Percentiles rank a stretch among this genome's conserved stretches.
Evolutionary conservation across 2,797 vertebrate species (phyloP).

Genomic region (Naso thynnoides): DNA sequence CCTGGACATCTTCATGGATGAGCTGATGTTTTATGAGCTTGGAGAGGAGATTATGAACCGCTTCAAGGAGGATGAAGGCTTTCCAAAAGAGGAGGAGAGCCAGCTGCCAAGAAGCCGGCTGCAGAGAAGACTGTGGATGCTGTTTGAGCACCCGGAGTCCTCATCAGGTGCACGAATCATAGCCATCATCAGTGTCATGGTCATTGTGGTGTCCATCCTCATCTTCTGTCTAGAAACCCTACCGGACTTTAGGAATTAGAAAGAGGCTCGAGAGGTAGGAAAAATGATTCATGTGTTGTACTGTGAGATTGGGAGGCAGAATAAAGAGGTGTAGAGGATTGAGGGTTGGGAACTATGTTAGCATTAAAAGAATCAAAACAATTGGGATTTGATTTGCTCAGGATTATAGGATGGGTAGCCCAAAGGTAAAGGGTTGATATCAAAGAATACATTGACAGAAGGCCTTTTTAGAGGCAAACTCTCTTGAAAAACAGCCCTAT

Average conservation of each 20-base stretch:
- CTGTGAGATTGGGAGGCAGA: not conserved
- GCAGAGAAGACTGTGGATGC: conserved; percentile 87
- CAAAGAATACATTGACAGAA: not conserved
- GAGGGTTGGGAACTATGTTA: too few species aligned
- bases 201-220: conserved; percentile 93
- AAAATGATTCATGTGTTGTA: not conserved
- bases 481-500: not conserved
- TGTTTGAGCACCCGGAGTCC: conserved; percentile 93
- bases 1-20: conserved; percentile 92
- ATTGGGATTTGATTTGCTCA: too few species aligned
- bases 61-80: conserved; percentile 92
- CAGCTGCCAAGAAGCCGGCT: conserved; percentile 84
- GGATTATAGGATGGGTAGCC: not conserved
- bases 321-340: not conserved
- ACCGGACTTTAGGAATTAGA: conserved; percentile 89
- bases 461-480: not conserved
- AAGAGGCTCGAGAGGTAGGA: conserved; percentile 78
- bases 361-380: too few species aligned
- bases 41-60: conserved; percentile 87
- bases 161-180: conserved; percentile 90
- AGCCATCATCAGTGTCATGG: conserved; percentile 92
- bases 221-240: conserved; percentile 95
- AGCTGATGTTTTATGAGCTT: conserved; percentile 91
- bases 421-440: not conserved
- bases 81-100: conserved; percentile 83